Percentiles rank a stretch among this genome's conserved stretches.
These are phyloP conservation scores for Podotricha telesiphe DNA, from an alignment of 2,888 invertebrate species.

Conservation along the genomic window DNA sequence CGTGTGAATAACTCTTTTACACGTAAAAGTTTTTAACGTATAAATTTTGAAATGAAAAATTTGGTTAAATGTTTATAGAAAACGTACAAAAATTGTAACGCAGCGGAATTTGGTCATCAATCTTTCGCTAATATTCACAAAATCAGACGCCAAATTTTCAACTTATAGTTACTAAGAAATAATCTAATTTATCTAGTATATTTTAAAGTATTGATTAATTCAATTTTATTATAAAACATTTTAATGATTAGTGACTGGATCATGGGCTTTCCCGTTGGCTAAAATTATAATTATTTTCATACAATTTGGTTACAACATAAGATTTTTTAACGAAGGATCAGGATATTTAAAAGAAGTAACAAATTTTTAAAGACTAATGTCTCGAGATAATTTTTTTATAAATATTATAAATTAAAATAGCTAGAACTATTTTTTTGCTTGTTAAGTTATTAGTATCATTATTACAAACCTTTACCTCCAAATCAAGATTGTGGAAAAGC, in stretches of 20 bases:
- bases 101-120: too few relatives aligned
- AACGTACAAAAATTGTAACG: too few relatives aligned
- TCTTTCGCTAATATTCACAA: slow-evolving; percentile 3
- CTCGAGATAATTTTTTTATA: neutral
- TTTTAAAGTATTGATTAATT: too few relatives aligned
- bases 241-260: too few relatives aligned
- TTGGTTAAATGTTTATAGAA: too few relatives aligned
- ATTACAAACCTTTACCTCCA: slow-evolving; percentile 4
- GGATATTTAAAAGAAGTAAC: neutral
- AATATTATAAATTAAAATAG: neutral
- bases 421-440: neutral
- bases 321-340: neutral
- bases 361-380: neutral
- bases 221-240: too few relatives aligned
- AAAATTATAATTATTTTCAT: neutral
- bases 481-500: slow-evolving; percentile 13
- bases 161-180: neutral
- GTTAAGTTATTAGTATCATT: slow-evolving; percentile 13
- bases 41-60: too few relatives aligned
- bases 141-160: neutral
- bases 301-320: neutral
- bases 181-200: neutral
- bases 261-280: too few relatives aligned
- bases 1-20: too few relatives aligned
- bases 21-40: too few relatives aligned